Evolutionary conservation across 1,140 invertebrate genomes (phyloP), one percentile per base, ranked within the genome.

Genomic region (Zaprionus nigranus): DNA sequence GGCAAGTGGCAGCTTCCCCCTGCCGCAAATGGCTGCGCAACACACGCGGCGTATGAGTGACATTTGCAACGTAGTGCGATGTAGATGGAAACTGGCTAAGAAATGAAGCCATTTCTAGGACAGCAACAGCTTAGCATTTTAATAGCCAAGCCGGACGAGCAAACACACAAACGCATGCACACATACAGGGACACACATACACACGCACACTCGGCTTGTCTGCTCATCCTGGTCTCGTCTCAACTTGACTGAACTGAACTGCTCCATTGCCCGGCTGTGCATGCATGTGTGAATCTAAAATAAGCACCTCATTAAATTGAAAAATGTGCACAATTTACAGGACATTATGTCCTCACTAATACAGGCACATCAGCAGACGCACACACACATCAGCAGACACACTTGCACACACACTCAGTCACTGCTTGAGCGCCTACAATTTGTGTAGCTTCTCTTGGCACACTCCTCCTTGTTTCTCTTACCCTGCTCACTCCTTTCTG

Each of bases 291-390:
- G 80, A 91, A 86, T 83, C 85, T 82, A 74, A 74, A 87, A 91
- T 87, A 90, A 91, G 88, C 90, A 91, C 70, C 88, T 91, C 88
- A 91, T 91, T 91, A 91, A 91, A 91, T 85, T 91, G 84, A 91
- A 88, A 91, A 91, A 91, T 90, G 86, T 80, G 62, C 63, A 82
- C 85, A 90, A 90, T 90, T 90, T 90, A 86, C 85, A 82, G 85
- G 82, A 90, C 86, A 90, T 90, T 85, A 90, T 90, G 85, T 79
- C 67, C 34, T 51, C 30, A 64, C 82, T 82, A 90, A 82, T 90
- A 74, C 75, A 73, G 75, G 68, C 71, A 81, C n/a, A 63, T 61
- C 22, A 20, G 20, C 56, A 36, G 2, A 61, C n/a, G 20, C 43
- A 62, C 40, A 30, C 9, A 63, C 49, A 38, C 15, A 54, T 15